Base-by-base conservation (phyloP, 1,140 invertebrate species). In the Lutraria rhynchaena region DNA sequence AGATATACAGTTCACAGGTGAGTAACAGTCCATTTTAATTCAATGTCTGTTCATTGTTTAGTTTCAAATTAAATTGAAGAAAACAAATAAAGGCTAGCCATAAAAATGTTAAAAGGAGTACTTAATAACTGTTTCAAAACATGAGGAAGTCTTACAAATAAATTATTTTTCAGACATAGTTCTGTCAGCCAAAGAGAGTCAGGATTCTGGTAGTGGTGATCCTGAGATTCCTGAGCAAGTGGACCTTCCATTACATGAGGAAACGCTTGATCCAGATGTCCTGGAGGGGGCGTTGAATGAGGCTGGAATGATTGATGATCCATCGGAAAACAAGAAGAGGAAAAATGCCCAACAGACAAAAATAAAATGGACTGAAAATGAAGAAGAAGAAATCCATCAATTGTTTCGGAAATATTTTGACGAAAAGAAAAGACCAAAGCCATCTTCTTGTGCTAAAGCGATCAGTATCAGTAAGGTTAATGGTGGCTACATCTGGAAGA, bases 311-410 rank as follows among this genome's bases (percentile, higher is more conserved):
- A n/a, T n/a, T 53, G 51, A 53, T 22, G 51, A n/a, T 53, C 17
- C 51, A 53, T n/a, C 19, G 19, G 24, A 53, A 53, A 53, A 53
- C 19, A 53, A 7, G 19, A 53, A 53, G 51, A 53, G 51, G 19
- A 53, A 53, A 22, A n/a, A 53, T 53, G 19, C 51, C 19, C 51
- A 53, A 53, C 51, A 53, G 51, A 53, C 5, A 17, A 53, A 53
- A 53, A 22, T n/a, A 53, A 53, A 53, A 61, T 61, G 58, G 58
- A 61, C 58, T n/a, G 58, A 61, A 61, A n/a, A n/a, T n/a, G 58
- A 61, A 35, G 58, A 61, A 35, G 27, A n/a, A 29, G 58, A 61
- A 35, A 61, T 61, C 24, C 27, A 35, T 15, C 27, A 61, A 31
- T 31, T 29, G 33, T 61, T 61, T 29, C 24, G 27, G 33, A 29